Evolutionary conservation across 2,797 vertebrate species (phyloP).

Genomic region (Pteronotus mesoamericanus): DNA sequence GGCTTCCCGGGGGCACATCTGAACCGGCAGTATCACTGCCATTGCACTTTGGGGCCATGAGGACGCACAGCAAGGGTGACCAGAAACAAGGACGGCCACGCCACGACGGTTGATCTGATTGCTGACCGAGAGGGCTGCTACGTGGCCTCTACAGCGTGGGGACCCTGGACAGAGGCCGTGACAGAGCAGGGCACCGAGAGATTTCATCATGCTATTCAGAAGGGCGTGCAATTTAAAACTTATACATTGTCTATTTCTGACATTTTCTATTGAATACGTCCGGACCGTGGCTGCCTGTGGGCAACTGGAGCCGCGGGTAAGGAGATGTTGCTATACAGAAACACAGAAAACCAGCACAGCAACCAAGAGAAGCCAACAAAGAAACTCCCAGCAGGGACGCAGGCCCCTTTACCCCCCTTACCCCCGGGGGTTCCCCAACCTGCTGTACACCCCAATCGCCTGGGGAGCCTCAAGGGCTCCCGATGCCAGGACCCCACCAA

Average conservation of each 20-base stretch:
- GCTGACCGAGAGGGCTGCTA: not conserved
- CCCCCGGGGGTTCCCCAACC: not conserved
- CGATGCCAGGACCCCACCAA: not conserved
- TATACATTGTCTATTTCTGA: not conserved
- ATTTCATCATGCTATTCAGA: not conserved
- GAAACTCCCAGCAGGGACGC: not conserved
- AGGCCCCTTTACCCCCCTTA: not conserved
- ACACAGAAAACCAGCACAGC: not conserved
- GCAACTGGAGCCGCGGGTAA: too few species aligned
- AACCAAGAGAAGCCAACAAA: not conserved
- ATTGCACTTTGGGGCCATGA: rapidly evolving
- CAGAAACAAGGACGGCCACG: not conserved
- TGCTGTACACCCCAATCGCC: not conserved
- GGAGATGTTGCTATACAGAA: not conserved
- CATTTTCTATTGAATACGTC: not conserved
- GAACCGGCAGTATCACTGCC: not conserved
- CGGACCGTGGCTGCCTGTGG: not conserved
- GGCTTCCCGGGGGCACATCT: not conserved
- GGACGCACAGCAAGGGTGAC: too few species aligned
- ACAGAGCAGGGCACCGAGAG: not conserved
- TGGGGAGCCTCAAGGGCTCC: not conserved
- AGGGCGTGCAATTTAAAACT: too few species aligned
- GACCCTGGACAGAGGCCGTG: not conserved
- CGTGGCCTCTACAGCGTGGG: not conserved
- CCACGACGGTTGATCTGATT: not conserved